Evolutionary conservation across 2,113 vertebrate species (phyloP), one percentile per base, ranked within the genome.

Genomic region (Pteronura brasiliensis): DNA sequence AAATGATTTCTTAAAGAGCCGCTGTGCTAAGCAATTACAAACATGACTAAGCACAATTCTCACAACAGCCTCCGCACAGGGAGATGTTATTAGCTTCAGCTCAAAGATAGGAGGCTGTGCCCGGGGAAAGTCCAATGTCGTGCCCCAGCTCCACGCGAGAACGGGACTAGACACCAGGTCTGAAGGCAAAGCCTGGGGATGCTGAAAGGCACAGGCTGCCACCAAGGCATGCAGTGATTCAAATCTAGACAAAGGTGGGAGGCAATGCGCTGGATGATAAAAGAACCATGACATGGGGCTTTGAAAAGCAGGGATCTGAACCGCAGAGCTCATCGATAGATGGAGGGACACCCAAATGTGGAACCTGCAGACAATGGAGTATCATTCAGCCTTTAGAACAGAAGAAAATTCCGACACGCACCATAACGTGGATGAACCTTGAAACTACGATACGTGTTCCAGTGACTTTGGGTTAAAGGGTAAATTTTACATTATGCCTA

Each of bases 11-110:
- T 44, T 55, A 10, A 52, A 71, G 77, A 92, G 42, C 25, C 39
- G 8, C 17, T 1, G 52, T 55, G 47, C 23, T 27, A n/a, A 44
- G 44, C 49, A 61, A 34, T 27, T 0, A 36, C 4, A 21, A n/a
- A 12, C 10, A 5, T 2, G 29, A 49, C 39, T n/a, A 44, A 79
- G 15, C 4, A 34, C 8, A 44, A 29, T n/a, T 18, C 44, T 81
- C 29, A 1, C 21, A 23, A 57, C 0, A 47, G 67, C 21, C 47
- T 63, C 79, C 57, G 27, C 7, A 6, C 1, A 7, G 0, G 1
- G 34, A 15, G 42, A 0, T 47, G 31, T 21, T 7, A 36, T 12
- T 14, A 36, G 77, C 83, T 88, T 63, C 67, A 27, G 2, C 8
- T 25, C 69, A 74, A 90, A 90, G 90, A 84, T 1, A 61, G 71